phyloP scores from a whole-genome alignment of 2,113 vertebrate species.

The Coreoperca whiteheadi region DNA sequence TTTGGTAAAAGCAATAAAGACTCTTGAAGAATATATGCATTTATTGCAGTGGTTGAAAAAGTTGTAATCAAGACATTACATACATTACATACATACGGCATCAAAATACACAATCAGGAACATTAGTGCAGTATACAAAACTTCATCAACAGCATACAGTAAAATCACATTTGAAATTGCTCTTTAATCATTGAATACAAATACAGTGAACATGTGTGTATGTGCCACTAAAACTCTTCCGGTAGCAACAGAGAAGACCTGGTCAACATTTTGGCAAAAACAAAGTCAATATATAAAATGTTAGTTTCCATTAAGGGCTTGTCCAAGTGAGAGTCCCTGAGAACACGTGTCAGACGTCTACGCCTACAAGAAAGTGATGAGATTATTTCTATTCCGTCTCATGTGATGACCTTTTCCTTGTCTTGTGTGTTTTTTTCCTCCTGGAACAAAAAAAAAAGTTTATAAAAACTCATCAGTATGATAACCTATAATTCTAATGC shows the following conservation, averaged over 20 bases:
- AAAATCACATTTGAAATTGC: conserved; percentile 35
- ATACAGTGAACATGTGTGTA: conserved; percentile 17
- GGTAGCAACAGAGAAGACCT: conserved; percentile 2
- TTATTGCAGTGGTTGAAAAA: not conserved
- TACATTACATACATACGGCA: conserved; percentile 36
- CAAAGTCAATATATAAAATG: not conserved
- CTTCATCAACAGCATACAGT: conserved; percentile 13
- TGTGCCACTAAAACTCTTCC: conserved; percentile 1
- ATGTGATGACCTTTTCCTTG: conserved; percentile 26
- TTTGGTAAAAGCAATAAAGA: not conserved
- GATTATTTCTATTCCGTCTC: conserved; percentile 45
- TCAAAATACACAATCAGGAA: conserved; percentile 55
- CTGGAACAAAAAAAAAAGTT: conserved; percentile 52
- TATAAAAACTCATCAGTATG: conserved; percentile 25
- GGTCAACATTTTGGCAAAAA: conserved; percentile 12
- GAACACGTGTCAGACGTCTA: conserved; percentile 22
- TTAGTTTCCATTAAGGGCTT: conserved; percentile 22
- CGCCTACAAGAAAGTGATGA: conserved; percentile 13
- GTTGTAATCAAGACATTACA: conserved; percentile 8
- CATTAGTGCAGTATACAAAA: conserved; percentile 44
- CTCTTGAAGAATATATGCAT: not conserved
- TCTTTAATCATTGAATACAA: conserved; percentile 18
- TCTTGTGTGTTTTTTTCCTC: conserved; percentile 22
- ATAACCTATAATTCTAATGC: not conserved
- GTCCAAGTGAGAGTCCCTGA: conserved; percentile 12